phyloP scores from a whole-genome alignment of 2,113 vertebrate genomes.

The Polypterus senegalus region DNA sequence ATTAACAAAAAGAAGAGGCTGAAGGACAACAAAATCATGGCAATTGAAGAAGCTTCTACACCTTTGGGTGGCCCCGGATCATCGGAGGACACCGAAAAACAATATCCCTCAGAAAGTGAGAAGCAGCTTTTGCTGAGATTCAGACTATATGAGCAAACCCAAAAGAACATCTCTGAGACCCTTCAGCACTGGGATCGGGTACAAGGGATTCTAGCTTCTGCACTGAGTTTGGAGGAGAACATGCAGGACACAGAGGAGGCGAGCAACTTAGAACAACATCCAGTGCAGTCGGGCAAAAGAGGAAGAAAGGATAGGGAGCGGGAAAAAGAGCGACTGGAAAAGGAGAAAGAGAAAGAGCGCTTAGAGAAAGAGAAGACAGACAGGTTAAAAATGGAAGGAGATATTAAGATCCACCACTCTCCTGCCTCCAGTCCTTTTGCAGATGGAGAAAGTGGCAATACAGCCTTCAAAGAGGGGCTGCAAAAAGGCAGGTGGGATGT shows the following conservation, averaged over 20 bases:
- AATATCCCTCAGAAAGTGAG: constrained; percentile 25
- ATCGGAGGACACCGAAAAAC: constrained; percentile 27
- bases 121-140: constrained; percentile 46
- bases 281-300: constrained; percentile 30
- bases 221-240: constrained; percentile 24
- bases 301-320: constrained; percentile 37
- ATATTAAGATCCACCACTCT: constrained; percentile 13
- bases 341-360: constrained; percentile 27
- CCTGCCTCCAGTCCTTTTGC: constrained; percentile 15
- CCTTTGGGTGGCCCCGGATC: not conserved
- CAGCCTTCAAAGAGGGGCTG: constrained; percentile 10
- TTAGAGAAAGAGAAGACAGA: constrained; percentile 32
- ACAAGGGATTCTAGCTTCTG: constrained; percentile 35
- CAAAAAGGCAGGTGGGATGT: constrained; percentile 19
- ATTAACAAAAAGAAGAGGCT: constrained; percentile 24
- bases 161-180: constrained; percentile 39
- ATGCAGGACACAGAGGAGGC: constrained; percentile 30
- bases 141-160: constrained; percentile 44
- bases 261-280: not conserved
- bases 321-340: constrained; percentile 40
- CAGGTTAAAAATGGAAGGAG: constrained; percentile 19
- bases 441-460: constrained; percentile 16
- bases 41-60: rapidly evolving
- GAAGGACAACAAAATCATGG: constrained; percentile 18
- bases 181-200: constrained; percentile 64